Evolutionary conservation across 1,140 invertebrate species (phyloP), one percentile per base, ranked within the genome.

Genomic region (Venturia canescens): DNA sequence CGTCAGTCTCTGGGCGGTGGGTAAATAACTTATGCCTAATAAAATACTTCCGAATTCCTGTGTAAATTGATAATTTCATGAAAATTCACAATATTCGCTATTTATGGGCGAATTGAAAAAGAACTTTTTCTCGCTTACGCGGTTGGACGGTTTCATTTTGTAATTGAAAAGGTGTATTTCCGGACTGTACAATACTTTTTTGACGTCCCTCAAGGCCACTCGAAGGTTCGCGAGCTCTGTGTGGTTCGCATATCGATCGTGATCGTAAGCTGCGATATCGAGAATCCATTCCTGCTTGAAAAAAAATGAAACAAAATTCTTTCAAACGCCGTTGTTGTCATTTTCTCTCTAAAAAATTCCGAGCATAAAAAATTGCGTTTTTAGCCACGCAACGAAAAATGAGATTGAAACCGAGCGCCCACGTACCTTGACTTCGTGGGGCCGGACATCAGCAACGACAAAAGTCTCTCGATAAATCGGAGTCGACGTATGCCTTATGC

Each of bases 1-100:
- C 34, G 93, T 92, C 80, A 94, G 86, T 79, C 93, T 88, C 88
- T 93, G 92, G 9, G 93, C 93, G 16, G 93, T 94, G n/a, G 93
- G 93, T 80, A 94, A 88, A 86, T 92, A 94, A 87, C 92, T 94
- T 79, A 94, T 78, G 2, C 92, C 93, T 83, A 94, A 88, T 50
- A 93, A 85, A 83, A 94, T 88, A 66, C 92, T 93, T 23, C 93
- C 93, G 80, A 86, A 91, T 82, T 91, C 90, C 91, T 92, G 67
- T 0, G 84, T n/a, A 89, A 75, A 66, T n/a, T 0, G 3, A 27
- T 3, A 53, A 7, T 53, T 9, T n/a, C 21, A 38, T 78, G 15
- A 72, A 67, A 67, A 75, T 72, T 48, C 11, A 67, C 50, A 18
- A 16, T 34, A 11, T 29, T 16, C 38, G 48, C 29, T 11, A n/a